phyloP scores from a whole-genome alignment of 2,113 vertebrate species.

The Dicerorhinus sumatrensis region DNA sequence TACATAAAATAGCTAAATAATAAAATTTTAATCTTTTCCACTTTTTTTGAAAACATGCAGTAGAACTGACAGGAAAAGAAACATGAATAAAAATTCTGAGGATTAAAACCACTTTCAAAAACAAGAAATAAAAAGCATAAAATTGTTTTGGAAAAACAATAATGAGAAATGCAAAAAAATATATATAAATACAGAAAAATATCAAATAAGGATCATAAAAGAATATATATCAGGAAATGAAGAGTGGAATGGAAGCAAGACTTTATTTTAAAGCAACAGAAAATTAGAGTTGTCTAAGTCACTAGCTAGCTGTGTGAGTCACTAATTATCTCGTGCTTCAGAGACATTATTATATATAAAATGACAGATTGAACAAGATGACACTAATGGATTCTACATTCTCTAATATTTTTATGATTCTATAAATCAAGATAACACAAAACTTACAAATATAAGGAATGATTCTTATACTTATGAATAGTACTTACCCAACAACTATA shows the following conservation, averaged over 20 bases:
- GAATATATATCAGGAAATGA: background rate
- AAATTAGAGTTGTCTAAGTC: background rate
- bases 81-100: background rate
- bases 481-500: background rate
- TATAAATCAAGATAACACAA: constrained; percentile 11
- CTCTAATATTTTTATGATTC: background rate
- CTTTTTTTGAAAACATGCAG: constrained; percentile 2
- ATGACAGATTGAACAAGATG: background rate
- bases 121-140: background rate
- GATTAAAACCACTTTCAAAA: constrained; percentile 15
- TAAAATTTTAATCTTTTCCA: background rate
- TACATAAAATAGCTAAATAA: background rate
- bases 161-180: background rate
- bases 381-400: background rate
- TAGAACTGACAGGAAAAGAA: background rate
- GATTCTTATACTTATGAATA: background rate
- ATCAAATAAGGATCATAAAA: constrained; percentile 10
- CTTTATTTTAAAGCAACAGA: background rate
- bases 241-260: background rate
- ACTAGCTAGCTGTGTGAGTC: background rate
- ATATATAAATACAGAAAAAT: background rate
- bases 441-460: background rate
- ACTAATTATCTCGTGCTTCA: background rate
- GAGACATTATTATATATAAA: constrained; percentile 16
- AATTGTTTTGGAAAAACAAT: background rate